phyloP scores from a whole-genome alignment of 2,113 vertebrate genomes.

The Hemichromis elongatus region DNA sequence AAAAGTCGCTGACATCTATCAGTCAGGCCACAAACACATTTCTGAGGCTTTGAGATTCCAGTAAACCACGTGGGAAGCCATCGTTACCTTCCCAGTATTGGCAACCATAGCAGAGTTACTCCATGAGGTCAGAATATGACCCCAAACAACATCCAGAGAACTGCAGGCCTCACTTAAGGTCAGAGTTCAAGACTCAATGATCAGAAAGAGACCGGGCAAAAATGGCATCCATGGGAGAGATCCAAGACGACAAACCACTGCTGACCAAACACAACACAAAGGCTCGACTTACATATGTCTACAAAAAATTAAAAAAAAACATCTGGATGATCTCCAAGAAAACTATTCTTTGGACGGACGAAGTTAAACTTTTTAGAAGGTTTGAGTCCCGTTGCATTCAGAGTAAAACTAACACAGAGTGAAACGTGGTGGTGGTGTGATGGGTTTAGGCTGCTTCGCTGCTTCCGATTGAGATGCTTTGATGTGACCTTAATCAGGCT shows the following conservation, averaged over 20 bases:
- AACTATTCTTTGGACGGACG: not conserved
- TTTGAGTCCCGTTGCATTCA: not conserved
- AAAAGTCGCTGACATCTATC: not conserved
- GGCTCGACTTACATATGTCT: not conserved
- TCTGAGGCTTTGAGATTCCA: not conserved
- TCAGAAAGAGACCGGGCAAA: not conserved
- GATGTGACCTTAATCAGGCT: not conserved
- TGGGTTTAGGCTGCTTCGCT: too few relatives aligned
- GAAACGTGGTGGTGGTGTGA: too few relatives aligned
- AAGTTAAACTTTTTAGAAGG: not conserved
- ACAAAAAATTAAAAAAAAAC: not conserved
- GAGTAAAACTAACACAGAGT: not conserved
- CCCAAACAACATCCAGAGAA: not conserved
- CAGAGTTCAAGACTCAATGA: not conserved
- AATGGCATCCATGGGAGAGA: not conserved
- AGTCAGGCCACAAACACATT: not conserved
- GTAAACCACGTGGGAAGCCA: not conserved
- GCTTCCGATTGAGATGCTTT: not conserved
- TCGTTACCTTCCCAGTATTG: not conserved
- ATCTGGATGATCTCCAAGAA: not conserved
- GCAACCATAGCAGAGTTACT: not conserved
- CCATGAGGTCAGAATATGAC: not conserved
- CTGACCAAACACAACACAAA: not conserved
- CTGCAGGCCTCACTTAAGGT: not conserved
- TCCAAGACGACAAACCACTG: not conserved